Base-by-base conservation (phyloP, 2,797 vertebrate genomes). In the Coregonus ussuriensis region DNA sequence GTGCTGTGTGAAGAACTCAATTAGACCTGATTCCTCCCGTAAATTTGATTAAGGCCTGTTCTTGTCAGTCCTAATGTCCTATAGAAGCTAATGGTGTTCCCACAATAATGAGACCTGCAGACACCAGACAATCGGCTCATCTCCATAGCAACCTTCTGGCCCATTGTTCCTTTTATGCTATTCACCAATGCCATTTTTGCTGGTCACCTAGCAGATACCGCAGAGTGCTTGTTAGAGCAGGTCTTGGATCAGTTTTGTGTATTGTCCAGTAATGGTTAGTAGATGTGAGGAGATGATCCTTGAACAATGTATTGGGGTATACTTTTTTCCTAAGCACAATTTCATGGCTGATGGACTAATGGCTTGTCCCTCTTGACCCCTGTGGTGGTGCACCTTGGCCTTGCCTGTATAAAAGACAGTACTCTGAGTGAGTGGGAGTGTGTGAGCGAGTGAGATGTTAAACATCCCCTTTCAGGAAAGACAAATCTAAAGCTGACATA, bases 71-170 rank as follows among this genome's bases (percentile, higher is more conserved):
- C 14, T 52, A 52, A 72, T 72, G 29, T 13, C 13, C 13, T 53
- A 15, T 33, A 21, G 25, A n/a, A 62, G 59, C 59, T 25, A 62
- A 62, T 21, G n/a, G n/a, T 62, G 59, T 62, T 62, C 59, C 59
- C 59, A 62, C 47, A 52, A 25, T 53, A 31, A 29, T 72, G 51
- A 53, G 70, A 52, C 21, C 29, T 53, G 70, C 25, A 53, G 51
- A 72, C 31, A 54, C 1, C 70, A 15, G 51, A 52, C 70, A 72
- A 29, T 53, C 14, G 6, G 70, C 4, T 29, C 2, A 15, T 72
- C 70, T 72, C 70, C 70, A 72, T 72, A 29, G 70, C 70, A 72
- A 72, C 70, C 25, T 31, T 54, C 13, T 72, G 70, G 35, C 31
- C n/a, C 41, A 47, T 47, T 47, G 41, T 47, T 47, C 41, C 11